Conservation (phyloP, 2,113 vertebrate genomes). For the Ammodramus savannarum region DNA sequence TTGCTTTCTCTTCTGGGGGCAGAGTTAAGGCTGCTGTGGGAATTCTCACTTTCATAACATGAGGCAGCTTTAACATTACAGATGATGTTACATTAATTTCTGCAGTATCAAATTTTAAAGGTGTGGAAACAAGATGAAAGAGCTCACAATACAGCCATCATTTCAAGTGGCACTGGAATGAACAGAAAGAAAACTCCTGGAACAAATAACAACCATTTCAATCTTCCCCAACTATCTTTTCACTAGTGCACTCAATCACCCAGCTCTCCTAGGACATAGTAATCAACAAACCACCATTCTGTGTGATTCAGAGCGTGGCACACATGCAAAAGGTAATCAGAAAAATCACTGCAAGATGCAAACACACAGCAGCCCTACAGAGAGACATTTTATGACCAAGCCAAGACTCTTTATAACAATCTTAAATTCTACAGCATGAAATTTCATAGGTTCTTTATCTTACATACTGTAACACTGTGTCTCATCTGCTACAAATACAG, state of each 20-base stretch:
- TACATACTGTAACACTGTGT: neutral
- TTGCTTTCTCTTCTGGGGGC: neutral
- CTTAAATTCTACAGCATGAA: neutral
- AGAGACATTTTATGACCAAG: neutral
- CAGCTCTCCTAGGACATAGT: neutral
- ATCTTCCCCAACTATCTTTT: neutral
- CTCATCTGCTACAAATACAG: neutral
- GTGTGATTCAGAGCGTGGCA: neutral
- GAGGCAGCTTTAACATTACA: neutral
- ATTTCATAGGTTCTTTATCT: neutral
- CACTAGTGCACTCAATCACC: neutral
- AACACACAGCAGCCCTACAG: neutral
- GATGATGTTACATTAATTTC: conserved; percentile 6
- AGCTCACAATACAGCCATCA: neutral
- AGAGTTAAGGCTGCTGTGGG: conserved; percentile 6
- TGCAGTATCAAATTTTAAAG: conserved; percentile 12
- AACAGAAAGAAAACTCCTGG: neutral
- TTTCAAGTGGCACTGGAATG: neutral
- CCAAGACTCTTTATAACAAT: neutral
- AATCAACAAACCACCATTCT: neutral
- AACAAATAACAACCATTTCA: neutral
- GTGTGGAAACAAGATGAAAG: conserved; percentile 6
- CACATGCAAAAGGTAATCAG: neutral
- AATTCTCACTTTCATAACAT: conserved; percentile 36
- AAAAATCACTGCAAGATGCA: neutral